A percentile compares a stretch with the other conserved stretches of the same genome.
These are phyloP conservation scores for Caenorhabditis sp. DNA, from an alignment of 2,888 invertebrate genomes.

Conservation along the genomic window DNA sequence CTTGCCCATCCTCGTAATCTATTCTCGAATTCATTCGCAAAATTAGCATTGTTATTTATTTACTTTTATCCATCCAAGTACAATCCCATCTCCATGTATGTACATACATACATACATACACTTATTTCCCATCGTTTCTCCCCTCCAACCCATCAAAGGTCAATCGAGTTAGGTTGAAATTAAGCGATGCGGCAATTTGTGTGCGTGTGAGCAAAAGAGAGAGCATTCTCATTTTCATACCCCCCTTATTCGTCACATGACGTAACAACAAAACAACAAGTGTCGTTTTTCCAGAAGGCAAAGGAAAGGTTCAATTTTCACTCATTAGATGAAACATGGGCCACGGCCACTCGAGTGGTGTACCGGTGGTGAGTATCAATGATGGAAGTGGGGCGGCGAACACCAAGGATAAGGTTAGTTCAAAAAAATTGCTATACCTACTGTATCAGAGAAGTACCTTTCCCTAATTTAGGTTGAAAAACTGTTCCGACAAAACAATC, in stretches of 20 bases:
- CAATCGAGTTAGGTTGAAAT: neutral
- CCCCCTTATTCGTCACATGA: neutral
- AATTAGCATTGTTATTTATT: slow-evolving; percentile 1
- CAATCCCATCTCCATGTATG: no score
- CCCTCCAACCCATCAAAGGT: neutral
- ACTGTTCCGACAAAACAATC: slow-evolving; percentile 56
- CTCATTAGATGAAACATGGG: neutral
- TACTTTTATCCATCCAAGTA: no score
- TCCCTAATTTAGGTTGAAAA: no score
- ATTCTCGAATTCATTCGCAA: neutral
- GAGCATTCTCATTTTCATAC: no score
- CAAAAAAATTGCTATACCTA: no score
- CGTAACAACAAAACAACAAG: neutral
- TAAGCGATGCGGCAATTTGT: slow-evolving; percentile 1
- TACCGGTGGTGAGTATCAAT: neutral
- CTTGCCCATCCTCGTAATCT: neutral
- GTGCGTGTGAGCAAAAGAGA: neutral
- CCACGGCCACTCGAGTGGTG: neutral
- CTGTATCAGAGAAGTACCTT: no score
- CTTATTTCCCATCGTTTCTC: neutral
- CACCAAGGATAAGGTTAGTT: neutral
- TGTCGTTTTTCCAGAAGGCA: neutral
- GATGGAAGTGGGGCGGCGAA: neutral
- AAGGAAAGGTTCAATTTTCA: neutral
- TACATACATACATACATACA: no score